A percentile compares a stretch with the other conserved stretches of the same genome.
These are phyloP conservation scores for Cossypha niveicapilla DNA, from an alignment of 2,797 vertebrate species.

Conservation along the genomic window DNA sequence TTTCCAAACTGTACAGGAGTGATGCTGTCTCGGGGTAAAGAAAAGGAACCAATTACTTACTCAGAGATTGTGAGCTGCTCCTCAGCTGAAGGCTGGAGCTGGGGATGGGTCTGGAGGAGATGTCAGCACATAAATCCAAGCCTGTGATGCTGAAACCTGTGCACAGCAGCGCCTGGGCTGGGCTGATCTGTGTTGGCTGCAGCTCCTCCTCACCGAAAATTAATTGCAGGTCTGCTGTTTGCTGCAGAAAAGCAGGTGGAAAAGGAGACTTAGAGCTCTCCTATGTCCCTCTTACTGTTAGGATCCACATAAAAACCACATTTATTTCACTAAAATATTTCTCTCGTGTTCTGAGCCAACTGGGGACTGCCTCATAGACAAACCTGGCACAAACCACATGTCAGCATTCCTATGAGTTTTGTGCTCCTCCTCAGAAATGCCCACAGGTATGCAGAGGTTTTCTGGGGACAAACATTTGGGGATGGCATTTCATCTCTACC, in stretches of 20 bases:
- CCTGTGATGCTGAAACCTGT: neutral
- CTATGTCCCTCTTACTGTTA: neutral
- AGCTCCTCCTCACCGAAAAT: neutral
- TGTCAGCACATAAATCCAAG: neutral
- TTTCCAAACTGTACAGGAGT: neutral
- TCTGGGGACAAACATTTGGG: neutral
- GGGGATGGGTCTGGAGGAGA: neutral
- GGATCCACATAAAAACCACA: neutral
- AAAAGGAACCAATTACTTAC: neutral
- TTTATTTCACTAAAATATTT: neutral
- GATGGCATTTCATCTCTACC: neutral
- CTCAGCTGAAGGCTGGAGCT: neutral
- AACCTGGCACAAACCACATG: neutral
- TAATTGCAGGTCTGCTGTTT: neutral
- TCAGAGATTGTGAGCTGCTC: neutral
- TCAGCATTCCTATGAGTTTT: neutral
- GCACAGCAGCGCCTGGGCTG: neutral
- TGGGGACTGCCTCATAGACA: neutral
- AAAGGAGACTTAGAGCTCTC: neutral
- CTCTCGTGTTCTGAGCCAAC: accelerated
- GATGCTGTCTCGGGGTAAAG: accelerated
- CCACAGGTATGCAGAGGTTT: neutral
- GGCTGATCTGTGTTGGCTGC: accelerated
- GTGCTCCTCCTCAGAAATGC: neutral
- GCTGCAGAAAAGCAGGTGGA: neutral